A percentile compares a stretch with the other conserved stretches of the same genome.
Conservation (phyloP, 2,797 vertebrate genomes). For the Aeoliscus strigatus region DNA sequence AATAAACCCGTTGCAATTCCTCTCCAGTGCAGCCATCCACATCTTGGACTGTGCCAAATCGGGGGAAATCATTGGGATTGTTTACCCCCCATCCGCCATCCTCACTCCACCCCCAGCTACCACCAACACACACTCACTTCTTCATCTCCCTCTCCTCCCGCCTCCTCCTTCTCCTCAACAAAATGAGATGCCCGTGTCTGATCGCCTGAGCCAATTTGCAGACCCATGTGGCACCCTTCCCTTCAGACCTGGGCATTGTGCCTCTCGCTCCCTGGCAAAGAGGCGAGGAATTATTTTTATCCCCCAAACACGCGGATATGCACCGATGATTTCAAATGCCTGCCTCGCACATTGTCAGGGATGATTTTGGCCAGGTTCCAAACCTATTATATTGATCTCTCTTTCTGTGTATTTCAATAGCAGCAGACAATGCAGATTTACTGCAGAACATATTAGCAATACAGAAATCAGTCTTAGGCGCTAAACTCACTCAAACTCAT, state of each 20-base stretch:
- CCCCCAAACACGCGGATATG: slow-evolving; percentile 77
- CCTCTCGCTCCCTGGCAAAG: slow-evolving; percentile 76
- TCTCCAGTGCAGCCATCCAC: slow-evolving; percentile 74
- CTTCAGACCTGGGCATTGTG: slow-evolving; percentile 79
- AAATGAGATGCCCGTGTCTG: slow-evolving; percentile 78
- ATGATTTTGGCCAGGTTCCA: slow-evolving; percentile 77
- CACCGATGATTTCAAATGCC: slow-evolving; percentile 78
- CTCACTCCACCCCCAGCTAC: not conserved
- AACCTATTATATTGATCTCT: slow-evolving; percentile 84
- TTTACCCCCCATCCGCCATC: slow-evolving; percentile 43
- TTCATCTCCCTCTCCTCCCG: slow-evolving; percentile 43
- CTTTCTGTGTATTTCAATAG: slow-evolving; percentile 80
- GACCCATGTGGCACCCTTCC: slow-evolving; percentile 79
- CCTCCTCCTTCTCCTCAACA: slow-evolving; percentile 68
- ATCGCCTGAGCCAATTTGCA: slow-evolving; percentile 81
- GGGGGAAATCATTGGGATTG: slow-evolving; percentile 74
- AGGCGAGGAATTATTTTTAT: slow-evolving; percentile 79
- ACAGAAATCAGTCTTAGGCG: slow-evolving; percentile 68
- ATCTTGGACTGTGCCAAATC: slow-evolving; percentile 71
- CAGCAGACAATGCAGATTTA: slow-evolving; percentile 78
- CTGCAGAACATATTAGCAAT: slow-evolving; percentile 78
- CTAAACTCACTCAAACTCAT: slow-evolving; percentile 56
- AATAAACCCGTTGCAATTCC: slow-evolving; percentile 68
- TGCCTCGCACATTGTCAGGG: slow-evolving; percentile 75
- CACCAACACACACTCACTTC: slow-evolving; percentile 32